Percentiles rank a stretch among this genome's conserved stretches.
Conservation (phyloP, 1,140 invertebrate species). For the Grapholita molesta region DNA sequence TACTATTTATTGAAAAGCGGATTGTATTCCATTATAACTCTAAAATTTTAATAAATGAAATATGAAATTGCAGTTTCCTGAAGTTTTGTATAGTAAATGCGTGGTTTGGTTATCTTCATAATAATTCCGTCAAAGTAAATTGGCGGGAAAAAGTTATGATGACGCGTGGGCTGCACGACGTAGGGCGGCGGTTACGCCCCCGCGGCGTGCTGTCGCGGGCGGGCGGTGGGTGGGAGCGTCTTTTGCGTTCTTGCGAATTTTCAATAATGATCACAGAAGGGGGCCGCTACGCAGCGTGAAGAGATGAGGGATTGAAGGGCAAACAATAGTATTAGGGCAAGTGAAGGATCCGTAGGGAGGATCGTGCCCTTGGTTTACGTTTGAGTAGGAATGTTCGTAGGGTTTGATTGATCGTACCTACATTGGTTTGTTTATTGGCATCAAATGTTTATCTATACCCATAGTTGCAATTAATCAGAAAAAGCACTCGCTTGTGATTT, state of each 20-base stretch:
- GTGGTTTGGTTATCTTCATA: background rate
- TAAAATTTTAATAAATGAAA: background rate
- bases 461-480: background rate
- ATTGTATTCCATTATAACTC: background rate
- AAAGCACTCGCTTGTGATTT: too few species aligned
- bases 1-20: background rate
- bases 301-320: background rate
- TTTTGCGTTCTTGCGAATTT: conserved; percentile 38
- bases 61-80: conserved; percentile 9
- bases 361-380: background rate
- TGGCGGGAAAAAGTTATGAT: conserved; percentile 52
- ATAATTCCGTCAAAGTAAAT: conserved; percentile 9
- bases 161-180: conserved; percentile 35
- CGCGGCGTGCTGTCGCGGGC: conserved; percentile 54
- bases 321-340: conserved; percentile 12
- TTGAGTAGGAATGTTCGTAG: background rate
- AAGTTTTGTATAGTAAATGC: background rate
- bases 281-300: background rate
- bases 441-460: background rate
- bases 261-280: background rate
- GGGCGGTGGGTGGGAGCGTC: conserved; percentile 67
- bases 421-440: background rate
- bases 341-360: background rate
- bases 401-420: background rate
- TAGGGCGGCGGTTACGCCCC: conserved; percentile 74